phyloP scores from a whole-genome alignment of 2,113 vertebrate species.

The Python bivittatus region DNA sequence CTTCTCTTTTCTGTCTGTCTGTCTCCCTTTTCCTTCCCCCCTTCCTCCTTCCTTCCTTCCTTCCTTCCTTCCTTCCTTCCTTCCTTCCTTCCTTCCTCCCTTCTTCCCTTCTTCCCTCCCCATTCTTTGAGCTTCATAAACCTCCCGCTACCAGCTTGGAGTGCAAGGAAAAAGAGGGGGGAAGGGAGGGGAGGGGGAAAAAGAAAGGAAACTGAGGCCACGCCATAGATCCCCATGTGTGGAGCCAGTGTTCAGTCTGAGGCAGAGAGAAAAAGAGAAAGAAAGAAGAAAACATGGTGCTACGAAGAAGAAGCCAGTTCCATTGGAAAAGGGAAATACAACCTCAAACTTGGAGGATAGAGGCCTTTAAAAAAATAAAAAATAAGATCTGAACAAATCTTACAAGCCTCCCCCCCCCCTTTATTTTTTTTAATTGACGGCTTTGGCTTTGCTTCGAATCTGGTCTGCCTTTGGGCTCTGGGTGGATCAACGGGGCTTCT shows the following conservation, averaged over 20 bases:
- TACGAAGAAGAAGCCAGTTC: too few relatives aligned
- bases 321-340: background rate
- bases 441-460: background rate
- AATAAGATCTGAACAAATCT: background rate
- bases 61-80: too few relatives aligned
- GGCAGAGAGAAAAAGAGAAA: rapidly evolving
- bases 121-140: background rate
- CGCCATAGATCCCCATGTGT: background rate
- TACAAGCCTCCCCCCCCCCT: too few relatives aligned
- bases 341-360: too few relatives aligned
- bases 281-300: too few relatives aligned
- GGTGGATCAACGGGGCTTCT: background rate
- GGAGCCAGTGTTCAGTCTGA: too few relatives aligned
- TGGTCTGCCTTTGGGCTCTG: background rate
- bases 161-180: too few relatives aligned
- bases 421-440: background rate
- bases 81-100: background rate
- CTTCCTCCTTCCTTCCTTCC: too few relatives aligned
- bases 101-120: background rate
- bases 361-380: background rate
- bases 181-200: too few relatives aligned
- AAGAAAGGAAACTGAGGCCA: too few relatives aligned
- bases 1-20: background rate
- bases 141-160: background rate
- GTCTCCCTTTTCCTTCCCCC: background rate